Evolutionary conservation across 2,113 vertebrate genomes (phyloP), one percentile per base, ranked within the genome.

Genomic region (Irena cyanogastra): DNA sequence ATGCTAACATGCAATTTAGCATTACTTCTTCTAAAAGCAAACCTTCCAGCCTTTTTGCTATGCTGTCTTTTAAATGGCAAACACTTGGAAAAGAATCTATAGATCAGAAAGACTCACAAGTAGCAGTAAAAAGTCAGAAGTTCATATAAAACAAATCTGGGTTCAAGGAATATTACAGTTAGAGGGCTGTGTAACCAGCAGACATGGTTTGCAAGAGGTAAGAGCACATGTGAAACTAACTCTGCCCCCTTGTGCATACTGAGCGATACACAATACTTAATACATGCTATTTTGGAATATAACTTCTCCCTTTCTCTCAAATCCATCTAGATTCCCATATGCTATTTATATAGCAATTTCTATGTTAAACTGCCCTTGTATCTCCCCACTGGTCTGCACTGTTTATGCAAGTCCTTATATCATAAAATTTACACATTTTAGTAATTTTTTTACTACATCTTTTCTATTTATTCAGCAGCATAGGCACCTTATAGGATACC

Each of bases 1-100:
- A 49, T 9, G 87, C 9, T 65, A 71, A 83, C 76, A 47, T 13
- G 31, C 54, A 97, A 96, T 91, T 89, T 57, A 91, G 56, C 53
- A 68, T 96, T 95, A 72, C 85, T 95, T 91, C 84, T 97, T 94
- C 94, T 72, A 94, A 89, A 39, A 87, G 80, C 31, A 93, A 86
- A 41, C 60, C 60, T 96, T 96, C 20, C 70, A 89, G 89, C 52
- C 81, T 89, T 95, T 82, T 77, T 60, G 65, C 76, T 86, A 68
- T n/a, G n/a, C 57, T 95, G 47, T 71, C 74, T 97, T 89, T 91
- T 92, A 96, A 96, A 95, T 6, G 59, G 57, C 4, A 28, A 75
- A 59, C 8, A 9, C 52, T 95, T 92, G 89, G 69, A 45, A 66
- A 77, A 77, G 10, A 59, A 96, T 56, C 70, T 53, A 45, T 44